Base-by-base conservation (phyloP, 2,888 invertebrate species). In the Caenorhabditis becei region DNA sequence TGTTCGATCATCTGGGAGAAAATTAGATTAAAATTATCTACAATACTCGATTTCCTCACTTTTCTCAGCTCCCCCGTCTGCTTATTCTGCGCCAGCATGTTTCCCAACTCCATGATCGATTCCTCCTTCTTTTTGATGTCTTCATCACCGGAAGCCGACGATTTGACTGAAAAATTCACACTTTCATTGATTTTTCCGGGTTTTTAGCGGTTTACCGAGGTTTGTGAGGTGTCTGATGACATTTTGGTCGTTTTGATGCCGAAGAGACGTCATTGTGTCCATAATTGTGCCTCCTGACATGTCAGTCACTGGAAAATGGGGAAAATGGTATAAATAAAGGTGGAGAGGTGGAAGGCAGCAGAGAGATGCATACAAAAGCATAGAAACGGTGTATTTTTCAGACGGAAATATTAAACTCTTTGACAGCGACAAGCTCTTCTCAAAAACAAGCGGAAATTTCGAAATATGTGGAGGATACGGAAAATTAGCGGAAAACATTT, bases 41-140 rank as follows among this genome's bases (percentile, higher is more conserved):
- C n/a, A n/a, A n/a, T n/a, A n/a, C n/a, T n/a, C 2, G 20, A 47
- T n/a, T 47, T n/a, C 18, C 47, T 2, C 18, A 83, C 83, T 56
- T 85, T 84, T 58, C 85, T 59, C 16, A 87, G 69, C 51, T 86
- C 86, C 54, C 86, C 85, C 5, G 87, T 87, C 61, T 86, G 85
- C 72, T 90, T 89, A 32, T 95, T 95, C 91, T 96, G 95, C 93
- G 97, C 96, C 92, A 96, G 95, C 83, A 95, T 94, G 92, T 95
- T 95, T 63, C 97, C 97, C 87, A 97, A 94, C 91, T 97, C 95
- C 89, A 97, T 93, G 88, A 98, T 97, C 72, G 95, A 95, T 91
- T 96, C 96, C 92, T 98, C 98, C 92, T 96, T 96, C 81, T 94
- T 94, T 88, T 95, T 95, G 92, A 97, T 95, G 88, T 94, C 94